Evolutionary conservation across 2,113 vertebrate species (phyloP), one percentile per base, ranked within the genome.

Genomic region (Trematocara macrostoma): DNA sequence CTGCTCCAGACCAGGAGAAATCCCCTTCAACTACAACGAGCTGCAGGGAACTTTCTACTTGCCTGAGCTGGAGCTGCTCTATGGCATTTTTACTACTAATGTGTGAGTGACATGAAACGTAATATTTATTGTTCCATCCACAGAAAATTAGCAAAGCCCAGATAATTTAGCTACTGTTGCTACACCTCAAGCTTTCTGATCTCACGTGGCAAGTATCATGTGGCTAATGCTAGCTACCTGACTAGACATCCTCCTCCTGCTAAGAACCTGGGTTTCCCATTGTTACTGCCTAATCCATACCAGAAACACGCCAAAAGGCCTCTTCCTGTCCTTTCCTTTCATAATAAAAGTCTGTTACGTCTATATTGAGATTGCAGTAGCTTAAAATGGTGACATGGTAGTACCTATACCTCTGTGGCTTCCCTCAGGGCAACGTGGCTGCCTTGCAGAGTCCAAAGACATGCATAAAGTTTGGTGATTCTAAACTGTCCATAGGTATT

Each of bases 11-110:
- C 98, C 98, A 0, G 98, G 98, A 4, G 98, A 99, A 94, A 98
- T 99, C 91, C 98, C 98, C 1, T 99, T 99, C 92, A 97, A 97
- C 92, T 99, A 99, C 93, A 97, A 98, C 4, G 99, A 99, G 91
- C 95, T 99, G 84, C 98, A 99, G 95, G 97, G 97, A 64, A 99
- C 99, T 1, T 99, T 99, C 94, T 97, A 98, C 92, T 96, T 99
- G 81, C 98, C 98, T 0, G 98, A 99, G 93, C 95, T 99, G 87
- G 98, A 99, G 92, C 95, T 99, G 40, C 96, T 99, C 81, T 99
- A 99, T 5, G 99, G 98, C 74, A 97, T 99, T 95, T 99, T 99
- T 91, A 99, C 98, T 57, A 99, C 98, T 94, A 99, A 99, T 1
- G 98, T 99, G 98, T 99, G 93, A 86, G 98, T 98, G 59, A 23